Evolutionary conservation across 2,888 invertebrate species (phyloP), one percentile per base, ranked within the genome.

Genomic region (Notocelia uddmanniana): DNA sequence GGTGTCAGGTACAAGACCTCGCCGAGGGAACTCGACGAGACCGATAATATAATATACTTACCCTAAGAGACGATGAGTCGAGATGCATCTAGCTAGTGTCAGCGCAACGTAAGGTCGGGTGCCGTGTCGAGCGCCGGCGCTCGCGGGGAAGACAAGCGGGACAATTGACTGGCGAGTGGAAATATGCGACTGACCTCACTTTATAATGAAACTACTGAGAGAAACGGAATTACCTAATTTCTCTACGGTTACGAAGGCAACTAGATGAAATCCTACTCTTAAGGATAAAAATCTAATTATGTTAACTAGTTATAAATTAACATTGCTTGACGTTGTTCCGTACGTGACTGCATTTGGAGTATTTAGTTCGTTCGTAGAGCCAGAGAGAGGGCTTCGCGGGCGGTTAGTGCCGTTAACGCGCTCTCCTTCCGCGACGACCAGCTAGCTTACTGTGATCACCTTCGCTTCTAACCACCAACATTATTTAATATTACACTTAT

Each of bases 261-360:
- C 93, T 93, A 93, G 89, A 93, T 92, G 92, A 92, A 93, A 91
- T 89, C 90, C 93, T 93, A 93, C 93, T 84, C 91, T 93, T 93
- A 93, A 83, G 86, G 90, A 92, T 93, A 92, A 92, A 92, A 92
- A 87, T 92, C 91, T 92, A 93, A 91, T 91, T 93, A 93, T 83
- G 81, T 87, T 92, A 92, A 89, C 91, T 91, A 75, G 88, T 93
- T 93, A 92, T 64, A 92, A 93, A 92, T 93, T 93, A 93, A 92
- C 91, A 93, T 93, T 93, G 93, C 93, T 93, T 93, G 80, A 82
- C 85, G 85, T 89, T 83, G 85, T 89, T 90, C 89, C 78, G 85
- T 86, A 89, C 83, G 83, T 81, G 80, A 81, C 76, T 78, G 85
- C 79, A 79, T 81, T 81, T 79, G 81, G 80, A 81, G 81, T 52